These are phyloP conservation scores for Plumapathes pennacea DNA, from an alignment of 92 coral and sea anemone genomes.

Conservation along the genomic window DNA sequence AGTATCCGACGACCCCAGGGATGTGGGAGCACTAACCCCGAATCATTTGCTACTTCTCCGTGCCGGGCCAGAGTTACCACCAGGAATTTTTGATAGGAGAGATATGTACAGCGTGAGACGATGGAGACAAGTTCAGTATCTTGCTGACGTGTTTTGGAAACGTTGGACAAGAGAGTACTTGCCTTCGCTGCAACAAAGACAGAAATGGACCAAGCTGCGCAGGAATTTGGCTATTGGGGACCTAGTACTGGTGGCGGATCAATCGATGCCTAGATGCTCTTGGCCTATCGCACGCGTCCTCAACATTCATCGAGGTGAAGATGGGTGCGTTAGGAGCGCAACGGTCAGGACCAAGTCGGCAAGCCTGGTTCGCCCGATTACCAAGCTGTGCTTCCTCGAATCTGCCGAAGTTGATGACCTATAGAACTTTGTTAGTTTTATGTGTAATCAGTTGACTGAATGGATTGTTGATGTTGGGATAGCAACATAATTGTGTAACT, in stretches of 20 bases:
- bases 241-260: no score
- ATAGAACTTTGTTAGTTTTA: no score
- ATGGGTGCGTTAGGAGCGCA: conserved; percentile 1
- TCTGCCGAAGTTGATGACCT: no score
- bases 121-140: conserved; percentile 55
- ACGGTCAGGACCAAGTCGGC: background rate
- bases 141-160: conserved; percentile 33
- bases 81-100: conserved; percentile 32
- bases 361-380: background rate
- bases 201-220: no score
- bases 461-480: no score
- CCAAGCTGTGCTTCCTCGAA: no score
- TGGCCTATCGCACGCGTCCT: conserved; percentile 8
- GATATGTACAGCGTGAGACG: conserved; percentile 11
- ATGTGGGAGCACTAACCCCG: conserved; percentile 45
- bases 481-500: no score
- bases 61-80: conserved; percentile 32
- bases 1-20: conserved; percentile 36
- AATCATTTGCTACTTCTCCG: conserved; percentile 45
- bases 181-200: conserved; percentile 4
- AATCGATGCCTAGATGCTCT: conserved; percentile 8
- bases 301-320: background rate
- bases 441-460: no score
- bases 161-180: conserved; percentile 45
- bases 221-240: no score